phyloP scores from a whole-genome alignment of 2,888 invertebrate species.

The Ypsolopha scabrella region DNA sequence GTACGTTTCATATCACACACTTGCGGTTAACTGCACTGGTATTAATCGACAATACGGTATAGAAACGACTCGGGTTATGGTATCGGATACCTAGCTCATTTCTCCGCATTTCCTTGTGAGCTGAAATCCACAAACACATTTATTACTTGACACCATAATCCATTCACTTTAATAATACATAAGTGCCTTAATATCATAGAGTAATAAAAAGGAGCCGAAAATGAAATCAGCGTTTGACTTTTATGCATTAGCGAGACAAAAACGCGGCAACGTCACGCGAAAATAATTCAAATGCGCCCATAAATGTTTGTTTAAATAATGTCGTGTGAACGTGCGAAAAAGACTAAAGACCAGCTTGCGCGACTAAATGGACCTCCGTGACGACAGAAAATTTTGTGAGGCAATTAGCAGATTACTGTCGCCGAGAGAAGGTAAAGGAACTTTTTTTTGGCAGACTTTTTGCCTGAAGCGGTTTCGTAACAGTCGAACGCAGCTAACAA shows the following conservation, averaged over 20 bases:
- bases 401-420: slow-evolving; percentile 56
- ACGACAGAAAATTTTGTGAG: slow-evolving; percentile 45
- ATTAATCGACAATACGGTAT: slow-evolving; percentile 1
- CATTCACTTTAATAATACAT: slow-evolving; percentile 24
- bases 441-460: slow-evolving; percentile 43
- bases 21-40: slow-evolving; percentile 39
- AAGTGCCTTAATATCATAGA: slow-evolving; percentile 31
- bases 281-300: background rate
- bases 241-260: slow-evolving; percentile 2
- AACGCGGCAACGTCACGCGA: background rate
- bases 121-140: slow-evolving; percentile 45
- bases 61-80: slow-evolving; percentile 9
- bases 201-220: slow-evolving; percentile 6
- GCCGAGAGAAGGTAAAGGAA: slow-evolving; percentile 35
- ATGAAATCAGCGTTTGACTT: background rate
- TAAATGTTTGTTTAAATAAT: slow-evolving; percentile 38
- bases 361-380: slow-evolving; percentile 20
- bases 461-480: slow-evolving; percentile 48
- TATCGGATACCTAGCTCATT: slow-evolving; percentile 53
- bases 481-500: slow-evolving; percentile 29
- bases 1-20: slow-evolving; percentile 21
- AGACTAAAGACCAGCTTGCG: slow-evolving; percentile 22
- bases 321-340: slow-evolving; percentile 19
- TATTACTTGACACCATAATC: slow-evolving; percentile 23
- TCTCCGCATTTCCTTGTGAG: slow-evolving; percentile 45